phyloP scores from a whole-genome alignment of 2,113 vertebrate genomes.

The Plectropomus leopardus region DNA sequence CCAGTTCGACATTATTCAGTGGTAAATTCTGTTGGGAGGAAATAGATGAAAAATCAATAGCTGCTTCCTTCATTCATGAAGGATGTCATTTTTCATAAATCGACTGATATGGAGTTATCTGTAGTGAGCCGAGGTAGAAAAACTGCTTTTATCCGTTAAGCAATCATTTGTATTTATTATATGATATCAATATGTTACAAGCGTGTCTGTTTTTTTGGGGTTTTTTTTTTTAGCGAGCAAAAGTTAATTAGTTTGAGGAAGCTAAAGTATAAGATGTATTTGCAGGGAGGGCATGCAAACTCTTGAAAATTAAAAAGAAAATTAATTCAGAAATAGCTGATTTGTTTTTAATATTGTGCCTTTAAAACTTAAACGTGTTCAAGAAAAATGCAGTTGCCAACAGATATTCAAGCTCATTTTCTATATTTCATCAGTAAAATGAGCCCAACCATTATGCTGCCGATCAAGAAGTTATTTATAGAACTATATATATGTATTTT shows the following conservation, averaged over 20 bases:
- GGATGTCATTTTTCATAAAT: conserved; percentile 91
- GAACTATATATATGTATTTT: no score
- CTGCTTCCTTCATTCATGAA: conserved; percentile 93
- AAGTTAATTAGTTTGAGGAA: neutral
- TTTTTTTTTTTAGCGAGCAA: neutral
- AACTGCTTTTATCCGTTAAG: neutral
- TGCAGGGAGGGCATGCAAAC: neutral
- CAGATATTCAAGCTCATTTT: neutral
- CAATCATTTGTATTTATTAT: neutral
- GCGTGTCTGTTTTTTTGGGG: neutral
- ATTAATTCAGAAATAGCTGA: neutral
- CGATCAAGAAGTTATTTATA: neutral
- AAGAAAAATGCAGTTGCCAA: neutral
- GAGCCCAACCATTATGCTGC: neutral
- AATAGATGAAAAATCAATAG: conserved; percentile 96
- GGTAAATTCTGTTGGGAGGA: conserved; percentile 91
- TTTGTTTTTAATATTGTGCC: neutral
- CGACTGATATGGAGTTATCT: conserved; percentile 77
- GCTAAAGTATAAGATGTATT: neutral
- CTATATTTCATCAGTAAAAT: neutral
- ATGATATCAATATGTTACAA: neutral
- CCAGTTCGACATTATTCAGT: conserved; percentile 89
- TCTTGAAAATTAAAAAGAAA: neutral
- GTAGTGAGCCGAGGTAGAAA: conserved; percentile 13
- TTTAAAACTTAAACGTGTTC: neutral